Evolutionary conservation across 2,888 invertebrate genomes (phyloP).

Genomic region (Parnassius mnemosyne): DNA sequence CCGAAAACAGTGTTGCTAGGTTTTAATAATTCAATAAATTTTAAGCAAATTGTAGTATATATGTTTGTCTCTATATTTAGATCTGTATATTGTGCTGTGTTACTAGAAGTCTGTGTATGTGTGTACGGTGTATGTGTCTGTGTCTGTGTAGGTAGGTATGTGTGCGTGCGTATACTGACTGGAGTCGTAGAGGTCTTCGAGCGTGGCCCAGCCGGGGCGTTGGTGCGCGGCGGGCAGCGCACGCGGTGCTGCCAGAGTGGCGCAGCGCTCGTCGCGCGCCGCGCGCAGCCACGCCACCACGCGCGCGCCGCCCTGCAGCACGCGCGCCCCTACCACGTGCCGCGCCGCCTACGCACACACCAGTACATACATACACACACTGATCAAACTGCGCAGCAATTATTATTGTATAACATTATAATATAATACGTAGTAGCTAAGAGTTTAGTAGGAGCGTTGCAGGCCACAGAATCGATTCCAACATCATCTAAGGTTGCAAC

Average conservation of each 20-base stretch:
- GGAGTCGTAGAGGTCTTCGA: conserved; percentile 95
- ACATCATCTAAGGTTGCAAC: no score
- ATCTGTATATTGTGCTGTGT: no score
- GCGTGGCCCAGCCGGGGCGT: conserved; percentile 90
- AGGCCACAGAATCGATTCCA: no score
- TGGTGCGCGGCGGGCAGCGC: conserved; percentile 92
- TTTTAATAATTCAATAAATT: no score
- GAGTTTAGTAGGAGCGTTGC: no score
- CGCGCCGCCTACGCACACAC: conserved; percentile 52
- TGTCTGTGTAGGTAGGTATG: background rate
- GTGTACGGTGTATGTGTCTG: background rate
- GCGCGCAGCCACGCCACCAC: conserved; percentile 71
- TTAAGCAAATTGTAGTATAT: no score
- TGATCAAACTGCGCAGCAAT: no score
- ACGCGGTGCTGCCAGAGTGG: conserved; percentile 90
- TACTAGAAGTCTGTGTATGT: no score
- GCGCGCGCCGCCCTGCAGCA: conserved; percentile 50
- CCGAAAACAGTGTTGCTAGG: no score
- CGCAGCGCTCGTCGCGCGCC: conserved; percentile 84
- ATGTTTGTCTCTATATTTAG: no score
- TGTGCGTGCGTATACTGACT: conserved; percentile 84
- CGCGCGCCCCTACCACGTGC: conserved; percentile 61
- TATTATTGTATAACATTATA: no score
- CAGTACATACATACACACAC: background rate
- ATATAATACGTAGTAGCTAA: no score